These are phyloP conservation scores for Conomelus anceps DNA, from an alignment of 2,888 invertebrate genomes.

Conservation along the genomic window DNA sequence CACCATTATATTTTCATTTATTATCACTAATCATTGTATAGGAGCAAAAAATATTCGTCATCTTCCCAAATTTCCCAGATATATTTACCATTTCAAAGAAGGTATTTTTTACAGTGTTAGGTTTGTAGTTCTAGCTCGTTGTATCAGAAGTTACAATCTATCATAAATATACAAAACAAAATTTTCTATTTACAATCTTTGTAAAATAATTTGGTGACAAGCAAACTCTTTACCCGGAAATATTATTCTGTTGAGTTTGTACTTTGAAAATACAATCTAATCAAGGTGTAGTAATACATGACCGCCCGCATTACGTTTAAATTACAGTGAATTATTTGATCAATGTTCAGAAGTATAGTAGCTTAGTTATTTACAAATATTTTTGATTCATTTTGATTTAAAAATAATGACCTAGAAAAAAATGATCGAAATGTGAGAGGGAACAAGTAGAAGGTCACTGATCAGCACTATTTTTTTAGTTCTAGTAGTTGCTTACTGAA, in stretches of 20 bases:
- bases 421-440: neutral
- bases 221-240: neutral
- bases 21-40: neutral
- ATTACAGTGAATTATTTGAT: neutral
- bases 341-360: neutral
- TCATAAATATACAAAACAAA: neutral
- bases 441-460: neutral
- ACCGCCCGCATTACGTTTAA: neutral
- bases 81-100: neutral
- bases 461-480: neutral
- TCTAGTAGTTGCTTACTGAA: neutral
- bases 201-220: neutral
- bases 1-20: neutral
- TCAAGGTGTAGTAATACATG: neutral
- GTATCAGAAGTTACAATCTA: neutral
- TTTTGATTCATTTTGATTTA: neutral
- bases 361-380: neutral
- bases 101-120: neutral
- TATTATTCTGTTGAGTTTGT: neutral
- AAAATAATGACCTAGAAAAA: neutral
- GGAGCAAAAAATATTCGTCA: neutral
- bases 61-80: neutral
- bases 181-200: neutral
- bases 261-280: neutral
- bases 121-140: neutral